phyloP scores from a whole-genome alignment of 2,113 vertebrate genomes.

The Leucopternis melanops region DNA sequence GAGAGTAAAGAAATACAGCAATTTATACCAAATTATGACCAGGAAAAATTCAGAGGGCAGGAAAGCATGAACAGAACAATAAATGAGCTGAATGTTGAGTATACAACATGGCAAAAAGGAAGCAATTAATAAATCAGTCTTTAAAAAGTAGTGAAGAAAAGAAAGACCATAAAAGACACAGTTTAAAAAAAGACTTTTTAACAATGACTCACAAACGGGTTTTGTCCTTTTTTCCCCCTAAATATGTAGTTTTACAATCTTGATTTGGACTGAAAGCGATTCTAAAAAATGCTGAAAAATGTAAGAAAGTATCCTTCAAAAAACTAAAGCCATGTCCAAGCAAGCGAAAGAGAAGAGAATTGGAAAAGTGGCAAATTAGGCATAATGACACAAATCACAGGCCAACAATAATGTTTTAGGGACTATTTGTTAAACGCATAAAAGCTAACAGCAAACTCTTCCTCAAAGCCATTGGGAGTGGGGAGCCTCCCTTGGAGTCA shows the following conservation, averaged over 20 bases:
- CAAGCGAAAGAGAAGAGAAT: not conserved
- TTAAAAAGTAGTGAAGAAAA: not conserved
- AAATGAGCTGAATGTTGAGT: not conserved
- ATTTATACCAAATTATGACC: not conserved
- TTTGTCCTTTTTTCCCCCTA: not conserved
- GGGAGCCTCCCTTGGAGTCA: not conserved
- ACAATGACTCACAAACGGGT: not conserved
- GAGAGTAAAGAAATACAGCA: not conserved
- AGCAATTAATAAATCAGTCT: not conserved
- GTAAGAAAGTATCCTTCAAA: not conserved
- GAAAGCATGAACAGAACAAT: not conserved
- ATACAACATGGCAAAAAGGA: not conserved
- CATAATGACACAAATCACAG: not conserved
- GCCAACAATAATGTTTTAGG: not conserved
- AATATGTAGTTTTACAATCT: not conserved
- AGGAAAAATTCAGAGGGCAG: not conserved
- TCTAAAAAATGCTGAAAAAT: not conserved
- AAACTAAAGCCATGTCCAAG: not conserved
- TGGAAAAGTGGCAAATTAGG: not conserved
- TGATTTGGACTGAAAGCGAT: not conserved
- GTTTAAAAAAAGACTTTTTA: not conserved
- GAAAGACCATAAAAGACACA: not conserved
- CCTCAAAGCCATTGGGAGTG: not conserved
- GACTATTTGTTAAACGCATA: not conserved
- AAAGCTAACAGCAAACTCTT: not conserved